These are phyloP conservation scores for Thryonomys swinderianus DNA, from an alignment of 2,113 vertebrate species.

Conservation along the genomic window DNA sequence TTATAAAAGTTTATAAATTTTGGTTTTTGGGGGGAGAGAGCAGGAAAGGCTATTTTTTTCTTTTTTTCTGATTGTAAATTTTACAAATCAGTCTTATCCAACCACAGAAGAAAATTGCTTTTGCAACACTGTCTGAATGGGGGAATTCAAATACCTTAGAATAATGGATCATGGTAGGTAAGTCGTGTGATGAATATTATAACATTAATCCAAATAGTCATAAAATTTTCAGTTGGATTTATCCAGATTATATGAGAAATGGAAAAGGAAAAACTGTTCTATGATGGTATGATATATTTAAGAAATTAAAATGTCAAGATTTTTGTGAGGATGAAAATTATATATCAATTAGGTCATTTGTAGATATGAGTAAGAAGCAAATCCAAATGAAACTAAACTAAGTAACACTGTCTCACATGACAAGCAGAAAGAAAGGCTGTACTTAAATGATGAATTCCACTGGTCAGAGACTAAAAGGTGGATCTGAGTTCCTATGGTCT, in stretches of 20 bases:
- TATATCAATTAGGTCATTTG: neutral
- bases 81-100: neutral
- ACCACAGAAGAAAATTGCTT: neutral
- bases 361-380: neutral
- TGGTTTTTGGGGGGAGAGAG: neutral
- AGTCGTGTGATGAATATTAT: neutral
- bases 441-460: neutral
- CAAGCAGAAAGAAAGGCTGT: neutral
- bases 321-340: neutral
- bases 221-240: constrained; percentile 3
- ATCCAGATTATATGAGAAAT: constrained; percentile 27
- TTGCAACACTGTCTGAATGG: neutral
- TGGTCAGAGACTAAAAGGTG: neutral
- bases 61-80: constrained; percentile 12
- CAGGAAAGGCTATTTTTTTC: neutral
- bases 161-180: neutral
- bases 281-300: neutral
- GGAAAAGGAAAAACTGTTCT: neutral
- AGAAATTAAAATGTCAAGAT: constrained; percentile 25
- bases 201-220: constrained; percentile 29
- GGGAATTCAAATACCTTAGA: neutral
- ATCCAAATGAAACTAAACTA: neutral
- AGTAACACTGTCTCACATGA: neutral
- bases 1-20: neutral
- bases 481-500: neutral